These are phyloP conservation scores for Trachelus stipa DNA, from an alignment of 2,888 invertebrate species.

Conservation along the genomic window DNA sequence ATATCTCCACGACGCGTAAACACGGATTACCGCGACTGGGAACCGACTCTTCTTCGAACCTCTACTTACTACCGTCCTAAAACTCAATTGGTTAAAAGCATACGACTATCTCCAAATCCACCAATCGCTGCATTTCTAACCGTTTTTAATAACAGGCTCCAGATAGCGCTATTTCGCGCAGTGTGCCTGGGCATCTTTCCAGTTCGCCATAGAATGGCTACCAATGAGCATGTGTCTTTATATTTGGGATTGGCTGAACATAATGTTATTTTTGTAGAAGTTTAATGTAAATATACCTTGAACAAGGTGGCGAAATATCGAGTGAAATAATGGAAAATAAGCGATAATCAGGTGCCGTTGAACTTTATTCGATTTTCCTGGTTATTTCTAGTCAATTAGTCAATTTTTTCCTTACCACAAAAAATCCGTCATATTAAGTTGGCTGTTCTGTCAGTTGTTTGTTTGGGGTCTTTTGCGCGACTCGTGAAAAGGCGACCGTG, in stretches of 20 bases:
- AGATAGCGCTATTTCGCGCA: neutral
- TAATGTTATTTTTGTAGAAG: neutral
- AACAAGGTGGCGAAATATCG: neutral
- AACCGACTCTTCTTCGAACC: neutral
- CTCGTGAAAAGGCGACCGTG: neutral
- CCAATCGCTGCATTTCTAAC: neutral
- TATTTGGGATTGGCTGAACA: neutral
- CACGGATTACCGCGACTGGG: neutral
- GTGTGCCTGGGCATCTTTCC: neutral
- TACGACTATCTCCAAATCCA: neutral
- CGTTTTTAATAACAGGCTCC: neutral
- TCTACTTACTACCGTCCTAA: neutral
- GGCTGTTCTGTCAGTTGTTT: neutral
- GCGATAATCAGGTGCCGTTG: neutral
- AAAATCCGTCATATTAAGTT: neutral
- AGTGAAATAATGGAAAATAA: neutral
- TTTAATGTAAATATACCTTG: neutral
- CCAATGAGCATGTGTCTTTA: neutral
- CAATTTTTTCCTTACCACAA: neutral
- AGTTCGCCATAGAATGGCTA: neutral
- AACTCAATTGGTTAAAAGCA: neutral
- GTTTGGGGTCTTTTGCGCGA: neutral
- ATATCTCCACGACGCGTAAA: neutral
- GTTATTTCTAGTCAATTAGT: neutral
- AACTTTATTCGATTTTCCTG: neutral